phyloP scores from a whole-genome alignment of 2,888 invertebrate genomes.

The Phaonia tiefii region DNA sequence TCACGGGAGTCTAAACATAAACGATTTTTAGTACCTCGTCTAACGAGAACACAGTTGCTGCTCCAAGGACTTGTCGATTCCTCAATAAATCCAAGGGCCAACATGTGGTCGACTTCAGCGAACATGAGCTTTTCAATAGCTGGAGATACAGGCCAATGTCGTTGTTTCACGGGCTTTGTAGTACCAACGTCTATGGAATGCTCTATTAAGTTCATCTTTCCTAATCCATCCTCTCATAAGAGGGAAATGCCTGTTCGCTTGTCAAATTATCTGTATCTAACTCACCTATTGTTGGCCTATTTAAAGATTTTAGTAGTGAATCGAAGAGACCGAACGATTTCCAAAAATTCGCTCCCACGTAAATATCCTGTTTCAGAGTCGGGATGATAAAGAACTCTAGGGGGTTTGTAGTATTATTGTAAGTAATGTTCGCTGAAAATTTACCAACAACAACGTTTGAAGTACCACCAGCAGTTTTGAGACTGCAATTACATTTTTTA shows the following conservation, averaged over 20 bases:
- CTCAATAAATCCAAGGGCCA: slow-evolving; percentile 70
- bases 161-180: not conserved
- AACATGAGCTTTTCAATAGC: slow-evolving; percentile 1
- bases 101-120: not conserved
- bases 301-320: not conserved
- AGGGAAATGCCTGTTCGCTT: not conserved
- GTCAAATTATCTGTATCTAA: not conserved
- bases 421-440: not conserved
- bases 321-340: not conserved
- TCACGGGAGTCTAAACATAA: slow-evolving; percentile 32
- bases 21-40: slow-evolving; percentile 31
- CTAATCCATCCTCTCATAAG: not conserved
- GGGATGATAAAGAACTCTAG: not conserved
- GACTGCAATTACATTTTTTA: no score
- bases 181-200: not conserved
- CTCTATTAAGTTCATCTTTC: not conserved
- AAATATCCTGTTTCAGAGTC: not conserved
- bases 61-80: slow-evolving; percentile 36
- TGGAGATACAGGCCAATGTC: slow-evolving; percentile 12
- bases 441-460: no score
- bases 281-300: not conserved
- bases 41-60: slow-evolving; percentile 33
- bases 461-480: no score
- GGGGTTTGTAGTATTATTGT: not conserved
- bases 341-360: not conserved